Evolutionary conservation across 1,140 invertebrate species (phyloP), one percentile per base, ranked within the genome.

Genomic region (Glomeris maerens): DNA sequence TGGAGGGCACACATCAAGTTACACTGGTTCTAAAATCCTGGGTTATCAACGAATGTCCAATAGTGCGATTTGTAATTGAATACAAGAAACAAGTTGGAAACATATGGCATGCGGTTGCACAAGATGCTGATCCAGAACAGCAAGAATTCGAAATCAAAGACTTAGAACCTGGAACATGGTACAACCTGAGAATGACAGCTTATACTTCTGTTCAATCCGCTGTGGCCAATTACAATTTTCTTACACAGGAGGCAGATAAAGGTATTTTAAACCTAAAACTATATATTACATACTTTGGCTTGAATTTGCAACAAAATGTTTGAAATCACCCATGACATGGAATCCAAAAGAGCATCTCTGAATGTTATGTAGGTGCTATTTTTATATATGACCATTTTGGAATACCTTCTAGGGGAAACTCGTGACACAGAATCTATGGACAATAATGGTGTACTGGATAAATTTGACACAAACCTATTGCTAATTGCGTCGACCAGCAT

Each of bases 131-230:
- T 65, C 84, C 84, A 2, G 83, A 83, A 53, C 45, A 53, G n/a
- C 83, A 83, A 52, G 90, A 90, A 64, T 90, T 89, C 61, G 83
- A 90, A 3, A 83, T 94, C 27, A 70, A 88, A 52, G 90, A 94
- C 63, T 68, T 97, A 54, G 85, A 88, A 59, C 87, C 91, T 0
- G 91, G 87, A 5, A 91, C 81, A 23, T 92, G 89, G 85, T 95
- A 95, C 64, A 80, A 86, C 54, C 65, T 72, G 56, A 75, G 84
- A 27, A 89, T 96, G 22, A 92, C 87, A 2, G 91, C 91, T 20
- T 87, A 94, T 67, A 96, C 94, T 63, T 92, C 93, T 62, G 91
- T 90, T 48, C 92, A 91, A 40, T 91, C 90, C 56, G 86, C 88
- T 25, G 87, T 92, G 27, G 86, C 85, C 39, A 84, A 93, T 76